Evolutionary conservation across 2,113 vertebrate genomes (phyloP), one percentile per base, ranked within the genome.

Genomic region (Copsychus sechellarum): DNA sequence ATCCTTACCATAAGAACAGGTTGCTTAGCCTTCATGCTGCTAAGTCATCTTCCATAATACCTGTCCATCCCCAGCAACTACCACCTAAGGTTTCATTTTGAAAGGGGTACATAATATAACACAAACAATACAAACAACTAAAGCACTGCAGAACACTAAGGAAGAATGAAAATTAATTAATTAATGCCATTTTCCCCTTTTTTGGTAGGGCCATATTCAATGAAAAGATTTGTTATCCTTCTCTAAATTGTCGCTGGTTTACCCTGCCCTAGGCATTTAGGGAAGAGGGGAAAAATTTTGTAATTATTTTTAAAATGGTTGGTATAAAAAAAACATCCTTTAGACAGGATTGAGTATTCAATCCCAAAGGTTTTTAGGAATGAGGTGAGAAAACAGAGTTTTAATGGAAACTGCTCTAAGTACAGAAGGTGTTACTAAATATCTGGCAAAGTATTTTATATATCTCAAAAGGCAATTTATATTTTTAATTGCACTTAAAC

Each of bases 401-500:
- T 87, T 79, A 86, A 86, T 54, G 47, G 40, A 92, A 83, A 90
- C 6, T 70, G 13, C 14, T 74, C 28, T 22, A 92, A 90, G 29
- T 65, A 57, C 12, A 84, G 33, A 51, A 74, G 20, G 24, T 78
- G 47, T 81, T 50, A 56, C 21, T 38, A 94, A 71, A 73, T 36
- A 71, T 14, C 42, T 93, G 79, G 56, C 66, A 53, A 77, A 72
- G 6, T 73, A 67, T 95, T 92, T 81, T 65, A 28, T 62, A 24
- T 66, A 45, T 74, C 36, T 79, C 65, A 81, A 38, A 81, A 79
- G 34, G 14, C 6, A 72, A 53, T 81, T 81, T 90, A 3, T 78
- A 31, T 53, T 95, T 88, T 85, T 71, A 92, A 74, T 45, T 95
- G 42, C 25, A 71, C 31, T 77, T 90, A 77, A 78, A 56, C 17